Percentiles rank a stretch among this genome's conserved stretches.
Evolutionary conservation across 2,888 invertebrate species (phyloP).

Genomic region (Nemurella pictetii): DNA sequence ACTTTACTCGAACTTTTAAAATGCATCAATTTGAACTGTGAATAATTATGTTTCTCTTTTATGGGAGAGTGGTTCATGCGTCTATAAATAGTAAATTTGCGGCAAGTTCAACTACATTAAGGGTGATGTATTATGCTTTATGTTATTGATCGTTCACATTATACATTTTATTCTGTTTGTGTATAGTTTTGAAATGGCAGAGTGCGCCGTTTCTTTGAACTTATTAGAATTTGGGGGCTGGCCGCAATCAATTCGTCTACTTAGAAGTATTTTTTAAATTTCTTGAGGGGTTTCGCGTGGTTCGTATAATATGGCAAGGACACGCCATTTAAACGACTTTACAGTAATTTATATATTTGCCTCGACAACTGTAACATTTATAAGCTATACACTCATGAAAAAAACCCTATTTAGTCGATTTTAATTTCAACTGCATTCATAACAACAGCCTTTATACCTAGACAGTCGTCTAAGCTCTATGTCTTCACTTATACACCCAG

Average conservation of each 20-base stretch:
- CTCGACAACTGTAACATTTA: background rate
- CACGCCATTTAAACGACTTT: background rate
- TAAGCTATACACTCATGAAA: background rate
- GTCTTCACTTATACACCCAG: no score
- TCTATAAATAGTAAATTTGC: background rate
- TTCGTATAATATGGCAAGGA: background rate
- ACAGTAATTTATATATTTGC: background rate
- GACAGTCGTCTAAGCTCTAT: no score
- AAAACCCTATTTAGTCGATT: no score
- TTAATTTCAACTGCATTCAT: no score
- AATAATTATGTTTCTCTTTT: background rate
- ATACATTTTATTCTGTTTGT: background rate
- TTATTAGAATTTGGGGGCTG: no score
- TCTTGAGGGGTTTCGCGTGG: background rate
- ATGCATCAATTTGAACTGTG: background rate
- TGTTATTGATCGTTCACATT: background rate
- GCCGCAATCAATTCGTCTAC: no score
- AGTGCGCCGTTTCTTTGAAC: background rate
- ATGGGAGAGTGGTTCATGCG: background rate
- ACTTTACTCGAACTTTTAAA: background rate
- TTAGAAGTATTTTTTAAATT: no score
- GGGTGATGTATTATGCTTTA: background rate
- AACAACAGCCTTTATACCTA: no score
- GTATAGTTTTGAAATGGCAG: background rate
- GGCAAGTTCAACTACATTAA: background rate